Evolutionary conservation across 2,888 invertebrate genomes (phyloP).

Genomic region (Acanthosepion esculentum): DNA sequence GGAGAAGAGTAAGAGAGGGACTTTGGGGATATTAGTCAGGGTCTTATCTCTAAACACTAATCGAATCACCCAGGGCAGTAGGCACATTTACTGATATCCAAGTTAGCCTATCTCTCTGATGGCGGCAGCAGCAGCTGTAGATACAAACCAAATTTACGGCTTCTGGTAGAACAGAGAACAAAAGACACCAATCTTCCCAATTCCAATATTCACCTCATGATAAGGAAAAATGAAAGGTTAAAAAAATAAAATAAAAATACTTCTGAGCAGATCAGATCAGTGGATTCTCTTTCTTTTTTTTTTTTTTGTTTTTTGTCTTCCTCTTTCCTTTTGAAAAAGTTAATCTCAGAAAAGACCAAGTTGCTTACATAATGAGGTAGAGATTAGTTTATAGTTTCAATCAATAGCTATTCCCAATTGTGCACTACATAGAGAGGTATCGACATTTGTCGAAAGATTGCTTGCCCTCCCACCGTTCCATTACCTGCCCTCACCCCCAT

Average conservation of each 20-base stretch:
- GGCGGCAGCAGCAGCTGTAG: conserved; percentile 33
- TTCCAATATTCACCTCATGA: neutral
- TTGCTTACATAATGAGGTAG: conserved; percentile 22
- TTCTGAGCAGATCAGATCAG: neutral
- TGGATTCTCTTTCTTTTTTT: neutral
- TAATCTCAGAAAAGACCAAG: neutral
- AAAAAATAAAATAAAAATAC: neutral
- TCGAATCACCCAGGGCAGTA: neutral
- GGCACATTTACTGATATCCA: neutral
- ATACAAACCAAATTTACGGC: neutral
- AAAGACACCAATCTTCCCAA: neutral
- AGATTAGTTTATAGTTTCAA: neutral
- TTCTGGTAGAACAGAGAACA: neutral
- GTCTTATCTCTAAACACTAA: neutral
- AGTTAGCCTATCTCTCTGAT: neutral
- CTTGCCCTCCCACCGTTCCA: neutral
- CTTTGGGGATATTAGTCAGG: neutral
- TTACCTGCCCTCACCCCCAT: neutral
- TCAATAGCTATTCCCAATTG: conserved; percentile 22
- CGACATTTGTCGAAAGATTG: neutral
- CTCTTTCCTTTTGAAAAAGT: neutral
- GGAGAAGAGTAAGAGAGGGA: neutral
- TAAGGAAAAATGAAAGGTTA: neutral
- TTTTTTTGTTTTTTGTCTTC: neutral
- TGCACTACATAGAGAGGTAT: conserved; percentile 21